These are phyloP conservation scores for Drosophila colorata DNA, from an alignment of 2,888 invertebrate species.

Conservation along the genomic window DNA sequence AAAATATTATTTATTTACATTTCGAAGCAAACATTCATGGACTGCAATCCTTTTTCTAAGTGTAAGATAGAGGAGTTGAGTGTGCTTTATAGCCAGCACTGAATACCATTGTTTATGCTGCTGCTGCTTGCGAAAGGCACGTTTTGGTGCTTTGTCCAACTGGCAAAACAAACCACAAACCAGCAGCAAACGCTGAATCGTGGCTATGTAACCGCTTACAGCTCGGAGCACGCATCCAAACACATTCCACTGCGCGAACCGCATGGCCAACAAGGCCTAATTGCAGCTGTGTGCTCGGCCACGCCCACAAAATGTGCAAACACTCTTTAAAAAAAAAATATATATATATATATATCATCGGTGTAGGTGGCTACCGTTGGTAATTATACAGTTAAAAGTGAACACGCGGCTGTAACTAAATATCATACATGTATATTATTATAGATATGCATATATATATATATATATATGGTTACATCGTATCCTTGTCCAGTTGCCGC, in stretches of 20 bases:
- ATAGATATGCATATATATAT: not conserved
- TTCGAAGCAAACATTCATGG: no score
- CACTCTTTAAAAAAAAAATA: conserved; percentile 42
- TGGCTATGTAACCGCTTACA: conserved; percentile 22
- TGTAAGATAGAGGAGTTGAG: no score
- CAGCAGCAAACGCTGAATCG: conserved; percentile 32
- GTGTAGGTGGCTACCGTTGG: conserved; percentile 21
- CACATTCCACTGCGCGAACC: conserved; percentile 27
- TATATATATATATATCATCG: not conserved
- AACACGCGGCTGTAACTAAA: conserved; percentile 48
- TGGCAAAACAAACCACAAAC: conserved; percentile 41
- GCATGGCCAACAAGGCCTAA: conserved; percentile 66
- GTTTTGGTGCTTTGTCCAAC: conserved; percentile 8
- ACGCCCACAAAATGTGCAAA: conserved; percentile 68
- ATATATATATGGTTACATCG: conserved; percentile 25
- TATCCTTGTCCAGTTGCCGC: conserved; percentile 31
- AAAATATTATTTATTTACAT: no score
- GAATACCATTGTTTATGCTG: not conserved
- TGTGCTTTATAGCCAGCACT: not conserved
- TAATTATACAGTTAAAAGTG: conserved; percentile 65
- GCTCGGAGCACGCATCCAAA: conserved; percentile 28
- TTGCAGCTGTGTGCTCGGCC: conserved; percentile 57
- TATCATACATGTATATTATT: not conserved
- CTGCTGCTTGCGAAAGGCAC: conserved; percentile 3
- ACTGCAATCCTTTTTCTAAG: no score